These are phyloP conservation scores for Drosophila acutilabella DNA, from an alignment of 2,888 invertebrate species.

Conservation along the genomic window DNA sequence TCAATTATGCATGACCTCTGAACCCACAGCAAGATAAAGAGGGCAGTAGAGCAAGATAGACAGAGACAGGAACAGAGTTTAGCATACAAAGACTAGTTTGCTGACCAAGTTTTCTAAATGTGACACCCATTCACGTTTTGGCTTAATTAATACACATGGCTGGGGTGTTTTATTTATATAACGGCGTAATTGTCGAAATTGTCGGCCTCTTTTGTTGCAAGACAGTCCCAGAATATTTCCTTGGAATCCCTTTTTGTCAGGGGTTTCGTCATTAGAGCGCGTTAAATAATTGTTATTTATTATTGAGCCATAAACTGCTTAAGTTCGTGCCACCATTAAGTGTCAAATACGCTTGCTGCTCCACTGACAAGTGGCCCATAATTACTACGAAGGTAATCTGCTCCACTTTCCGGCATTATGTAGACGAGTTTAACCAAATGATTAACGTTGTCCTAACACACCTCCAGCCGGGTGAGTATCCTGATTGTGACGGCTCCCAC, in stretches of 20 bases:
- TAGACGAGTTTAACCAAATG: constrained; percentile 1
- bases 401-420: constrained; percentile 3
- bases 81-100: background rate
- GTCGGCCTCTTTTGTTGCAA: constrained; percentile 14
- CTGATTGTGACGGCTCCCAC: constrained; percentile 15
- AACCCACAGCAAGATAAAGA: constrained; percentile 15
- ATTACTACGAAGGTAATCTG: constrained; percentile 46
- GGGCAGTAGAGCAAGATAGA: background rate
- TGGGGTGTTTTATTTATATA: constrained; percentile 48
- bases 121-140: constrained; percentile 39
- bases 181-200: constrained; percentile 60
- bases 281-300: constrained; percentile 70
- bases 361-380: constrained; percentile 46
- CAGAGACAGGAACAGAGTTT: background rate
- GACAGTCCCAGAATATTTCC: constrained; percentile 7
- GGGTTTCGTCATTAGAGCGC: constrained; percentile 37
- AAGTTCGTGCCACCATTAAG: constrained; percentile 32
- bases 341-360: constrained; percentile 35
- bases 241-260: background rate
- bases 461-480: constrained; percentile 6
- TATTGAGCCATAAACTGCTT: constrained; percentile 51
- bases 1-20: constrained; percentile 61
- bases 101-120: constrained; percentile 15
- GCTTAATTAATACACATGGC: constrained; percentile 69
- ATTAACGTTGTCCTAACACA: constrained; percentile 9